Base-by-base conservation (phyloP, 2,113 vertebrate genomes). In the Anarhynchus alexandrinus region DNA sequence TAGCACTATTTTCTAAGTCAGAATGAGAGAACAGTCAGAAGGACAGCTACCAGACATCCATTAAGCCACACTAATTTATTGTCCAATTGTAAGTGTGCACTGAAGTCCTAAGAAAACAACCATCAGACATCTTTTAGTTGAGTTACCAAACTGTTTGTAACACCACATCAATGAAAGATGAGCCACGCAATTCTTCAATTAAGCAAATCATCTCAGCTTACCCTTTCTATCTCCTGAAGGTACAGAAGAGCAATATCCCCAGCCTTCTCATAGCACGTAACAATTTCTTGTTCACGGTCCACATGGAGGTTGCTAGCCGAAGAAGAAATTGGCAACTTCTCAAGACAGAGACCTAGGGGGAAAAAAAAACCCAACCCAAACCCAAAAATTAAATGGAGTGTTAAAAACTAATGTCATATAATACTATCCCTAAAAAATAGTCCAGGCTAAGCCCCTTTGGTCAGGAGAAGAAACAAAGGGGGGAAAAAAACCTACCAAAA, bases 161-260 rank as follows among this genome's bases (percentile, higher is more conserved):
- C 19, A 85, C 23, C 14, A 81, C 40, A 55, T 10, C 25, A 64
- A 7, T 17, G 36, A 81, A 72, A 89, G 71, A 90, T 7, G 25
- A 86, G 23, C 34, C 47, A 49, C 0, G 0, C 15, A 74, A 47
- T 62, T 80, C 47, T 93, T 61, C 57, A 47, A 5, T 43, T 9
- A 15, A 26, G 72, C 34, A 36, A 67, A 10, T 6, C 27, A 66
- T 6, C 22, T 40, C 89, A 93, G 49, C 97, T 98, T 94, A 99
- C 99, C 98, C 98, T 99, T 96, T 99, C 99, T 82, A 99, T 99
- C 97, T 99, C 99, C 96, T 99, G 99, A 90, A 99, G 99, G 96
- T 99, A 99, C 11, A 99, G 97, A 38, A 99, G 98, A 36, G 99
- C 99, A 17, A 99, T 99, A 97, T 99, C 99, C 90, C 99, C 99